Conservation (phyloP, 1,140 invertebrate species). For the Charaxes varanes region DNA sequence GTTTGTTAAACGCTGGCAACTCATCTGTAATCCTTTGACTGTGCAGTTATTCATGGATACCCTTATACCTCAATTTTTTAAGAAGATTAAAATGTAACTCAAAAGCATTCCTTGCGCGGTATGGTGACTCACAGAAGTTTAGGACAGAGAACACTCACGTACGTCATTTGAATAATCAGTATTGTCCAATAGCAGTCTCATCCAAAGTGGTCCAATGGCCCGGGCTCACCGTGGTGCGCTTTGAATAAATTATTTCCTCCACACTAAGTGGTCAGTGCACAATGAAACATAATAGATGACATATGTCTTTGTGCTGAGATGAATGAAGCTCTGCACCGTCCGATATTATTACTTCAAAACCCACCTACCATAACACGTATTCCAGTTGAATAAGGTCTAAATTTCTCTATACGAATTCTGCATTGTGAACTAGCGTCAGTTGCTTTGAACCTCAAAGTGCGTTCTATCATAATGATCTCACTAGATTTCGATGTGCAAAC, state of each 20-base stretch:
- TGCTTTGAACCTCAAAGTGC: constrained; percentile 35
- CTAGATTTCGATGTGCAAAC: constrained; percentile 20
- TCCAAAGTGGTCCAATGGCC: constrained; percentile 36
- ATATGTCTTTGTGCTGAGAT: constrained; percentile 48
- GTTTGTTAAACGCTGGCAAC: too few relatives aligned
- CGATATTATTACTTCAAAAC: constrained; percentile 16
- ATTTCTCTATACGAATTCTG: background rate
- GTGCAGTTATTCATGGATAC: too few relatives aligned
- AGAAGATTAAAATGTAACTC: too few relatives aligned
- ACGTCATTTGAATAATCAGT: constrained; percentile 23
- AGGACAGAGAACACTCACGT: too few relatives aligned
- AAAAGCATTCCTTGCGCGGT: too few relatives aligned
- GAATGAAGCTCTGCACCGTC: constrained; percentile 32
- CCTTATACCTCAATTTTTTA: too few relatives aligned
- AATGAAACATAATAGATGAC: constrained; percentile 59
- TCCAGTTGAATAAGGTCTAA: background rate
- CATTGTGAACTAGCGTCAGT: background rate
- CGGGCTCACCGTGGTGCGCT: constrained; percentile 36
- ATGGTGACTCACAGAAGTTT: too few relatives aligned
- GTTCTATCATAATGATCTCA: constrained; percentile 35
- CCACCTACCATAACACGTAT: background rate
- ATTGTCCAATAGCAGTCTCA: constrained; percentile 12
- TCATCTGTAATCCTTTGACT: too few relatives aligned
- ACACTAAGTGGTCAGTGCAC: constrained; percentile 55
- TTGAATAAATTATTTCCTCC: constrained; percentile 69